Conservation (phyloP, 1,140 invertebrate genomes). For the Aporrectodea caliginosa region DNA sequence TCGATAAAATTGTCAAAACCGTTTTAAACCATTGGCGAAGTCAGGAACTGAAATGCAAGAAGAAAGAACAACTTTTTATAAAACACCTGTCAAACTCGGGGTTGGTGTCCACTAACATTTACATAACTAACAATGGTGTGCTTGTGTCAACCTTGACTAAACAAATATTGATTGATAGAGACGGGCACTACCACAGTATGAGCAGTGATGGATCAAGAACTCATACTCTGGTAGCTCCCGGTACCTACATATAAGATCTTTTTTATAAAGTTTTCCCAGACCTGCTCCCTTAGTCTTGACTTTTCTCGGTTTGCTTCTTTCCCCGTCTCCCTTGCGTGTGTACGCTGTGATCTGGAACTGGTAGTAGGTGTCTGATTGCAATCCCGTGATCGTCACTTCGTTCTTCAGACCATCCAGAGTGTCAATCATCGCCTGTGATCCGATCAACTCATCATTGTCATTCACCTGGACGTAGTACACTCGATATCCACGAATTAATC, state of each 20-base stretch:
- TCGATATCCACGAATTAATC: conserved; percentile 91
- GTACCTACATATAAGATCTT: too few species aligned
- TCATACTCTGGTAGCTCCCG: neutral
- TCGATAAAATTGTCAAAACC: too few species aligned
- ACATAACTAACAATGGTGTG: too few species aligned
- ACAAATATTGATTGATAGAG: too few species aligned
- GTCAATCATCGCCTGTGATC: conserved; percentile 58
- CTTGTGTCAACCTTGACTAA: too few species aligned
- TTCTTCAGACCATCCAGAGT: conserved; percentile 62
- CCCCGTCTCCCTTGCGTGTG: conserved; percentile 90
- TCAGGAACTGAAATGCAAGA: too few species aligned
- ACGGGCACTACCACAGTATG: too few species aligned
- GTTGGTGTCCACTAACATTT: too few species aligned
- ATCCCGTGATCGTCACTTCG: conserved; percentile 76
- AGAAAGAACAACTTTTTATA: too few species aligned
- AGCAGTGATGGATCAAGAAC: too few species aligned
- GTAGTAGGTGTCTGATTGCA: conserved; percentile 90
- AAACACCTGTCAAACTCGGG: too few species aligned
- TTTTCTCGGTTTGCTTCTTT: conserved; percentile 73
- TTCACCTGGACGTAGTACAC: conserved; percentile 86
- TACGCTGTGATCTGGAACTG: conserved; percentile 78
- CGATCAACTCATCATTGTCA: conserved; percentile 73
- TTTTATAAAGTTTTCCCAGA: conserved; percentile 37
- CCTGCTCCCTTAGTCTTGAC: conserved; percentile 84
- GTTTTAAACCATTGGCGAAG: too few species aligned